Evolutionary conservation across 2,888 invertebrate genomes (phyloP), one percentile per base, ranked within the genome.

Genomic region (Thecophora atra): DNA sequence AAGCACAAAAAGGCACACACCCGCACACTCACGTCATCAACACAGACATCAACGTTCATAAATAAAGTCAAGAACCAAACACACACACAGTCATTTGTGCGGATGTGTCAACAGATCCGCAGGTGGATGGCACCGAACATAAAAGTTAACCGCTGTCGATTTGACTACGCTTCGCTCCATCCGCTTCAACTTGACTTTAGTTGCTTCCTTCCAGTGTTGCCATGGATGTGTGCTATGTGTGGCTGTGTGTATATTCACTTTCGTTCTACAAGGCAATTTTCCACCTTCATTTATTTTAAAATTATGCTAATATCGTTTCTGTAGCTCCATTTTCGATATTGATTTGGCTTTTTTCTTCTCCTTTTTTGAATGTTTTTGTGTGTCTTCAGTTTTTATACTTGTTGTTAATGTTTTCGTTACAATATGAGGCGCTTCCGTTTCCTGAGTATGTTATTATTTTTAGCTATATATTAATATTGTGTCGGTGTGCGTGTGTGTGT

Each of bases 241-340:
- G 52, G 8, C 30, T 13, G 19, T 56, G 26, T 21, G 19, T 2
- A 42, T 44, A 8, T 62, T 19, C n/a, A 11, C 13, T 1, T 26
- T 15, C 1, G 1, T 58, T 58, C 58, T 58, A 13, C 24, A 8
- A 13, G 17, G 28, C 4, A 17, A 0, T 26, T 17, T 37, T 37
- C 37, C 37, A 37, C 37, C 37, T n/a, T 42, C 24, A 17, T 63
- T 21, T 37, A 37, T 17, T 13, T n/a, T n/a, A 30, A 13, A 13
- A 28, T 21, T 62, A 19, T 63, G 37, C 37, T 37, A 37, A 24
- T 63, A 54, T 70, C 67, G 37, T 65, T 54, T 70, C 70, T 44
- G 56, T n/a, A 58, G 71, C 58, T 67, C 58, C 44, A 26, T 37
- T 54, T 63, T 42, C 17, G 11, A 30, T 69, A 28, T 15, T 52